Evolutionary conservation across 2,797 vertebrate species (phyloP).

Genomic region (Bryconaethiops microstoma): DNA sequence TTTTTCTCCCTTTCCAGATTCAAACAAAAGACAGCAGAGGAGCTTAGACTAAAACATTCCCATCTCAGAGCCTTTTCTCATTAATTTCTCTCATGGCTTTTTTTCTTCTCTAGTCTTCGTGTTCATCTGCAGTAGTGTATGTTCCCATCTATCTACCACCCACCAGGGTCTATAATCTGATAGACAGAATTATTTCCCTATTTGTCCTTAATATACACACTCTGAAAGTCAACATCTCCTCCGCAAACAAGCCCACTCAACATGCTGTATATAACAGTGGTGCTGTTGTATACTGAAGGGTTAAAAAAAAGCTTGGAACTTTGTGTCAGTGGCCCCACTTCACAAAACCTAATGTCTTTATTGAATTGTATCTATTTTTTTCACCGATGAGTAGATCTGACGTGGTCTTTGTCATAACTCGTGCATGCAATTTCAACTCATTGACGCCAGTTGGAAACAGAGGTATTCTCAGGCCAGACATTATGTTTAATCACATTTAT

Average conservation of each 20-base stretch:
- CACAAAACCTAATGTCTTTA: neutral
- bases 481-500: neutral
- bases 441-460: neutral
- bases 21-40: neutral
- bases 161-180: slow-evolving; percentile 15
- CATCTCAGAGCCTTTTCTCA: slow-evolving; percentile 4
- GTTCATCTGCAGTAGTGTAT: neutral
- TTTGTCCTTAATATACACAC: slow-evolving; percentile 13
- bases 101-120: neutral
- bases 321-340: no score
- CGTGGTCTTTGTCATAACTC: neutral
- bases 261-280: neutral
- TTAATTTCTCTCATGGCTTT: slow-evolving; percentile 14
- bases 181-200: neutral
- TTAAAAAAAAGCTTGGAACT: neutral
- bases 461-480: neutral
- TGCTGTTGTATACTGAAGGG: neutral
- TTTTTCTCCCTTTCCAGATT: slow-evolving; percentile 25
- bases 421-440: neutral
- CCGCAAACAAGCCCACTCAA: neutral
- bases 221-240: neutral
- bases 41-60: slow-evolving; percentile 25
- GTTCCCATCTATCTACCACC: slow-evolving; percentile 15
- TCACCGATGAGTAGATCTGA: neutral
- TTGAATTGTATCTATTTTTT: slow-evolving; percentile 11